Evolutionary conservation across 2,113 vertebrate genomes (phyloP), one percentile per base, ranked within the genome.

Genomic region (western clawed frog (Xenopus tropicalis)): DNA sequence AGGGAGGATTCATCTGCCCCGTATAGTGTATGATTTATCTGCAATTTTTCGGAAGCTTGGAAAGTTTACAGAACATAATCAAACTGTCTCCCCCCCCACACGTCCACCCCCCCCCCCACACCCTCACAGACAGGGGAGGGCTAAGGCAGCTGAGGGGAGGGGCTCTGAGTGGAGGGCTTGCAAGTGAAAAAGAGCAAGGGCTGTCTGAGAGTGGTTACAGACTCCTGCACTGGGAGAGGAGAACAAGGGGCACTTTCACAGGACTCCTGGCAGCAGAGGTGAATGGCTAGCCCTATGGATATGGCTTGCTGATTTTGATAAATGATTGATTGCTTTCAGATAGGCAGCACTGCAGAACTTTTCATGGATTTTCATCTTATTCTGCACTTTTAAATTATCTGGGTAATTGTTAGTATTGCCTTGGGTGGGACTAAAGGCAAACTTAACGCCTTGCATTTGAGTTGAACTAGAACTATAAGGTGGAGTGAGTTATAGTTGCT

Each of bases 191-290:
- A 70, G 69, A 0, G 70, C 66, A 1, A 79, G 59, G 17, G 7
- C 46, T 29, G 16, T 42, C 70, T 66, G 0, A 65, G 11, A 61
- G 65, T 25, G 72, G 64, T 12, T 66, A 46, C 71, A 12, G 44
- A 75, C 77, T 22, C 72, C 48, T 1, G 65, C 66, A 61, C 22
- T 29, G 29, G 6, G 56, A 61, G n/a, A 68, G 66, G 21, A 69
- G 73, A 69, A 63, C 73, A 69, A 62, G 66, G 54, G 66, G 43
- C 66, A 76, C 73, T 62, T 75, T 76, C 58, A 63, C 65, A 52
- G 48, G 24, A 42, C 57, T 58, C 44, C 44, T 75, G 57, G 57
- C 65, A 61, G 57, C 65, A 61, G 44, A 65, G 37, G 29, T 44
- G 62, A 52, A 42, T 62, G 23, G 24, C 12, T 62, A 69, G 52